phyloP scores from a whole-genome alignment of 1,140 invertebrate species.

The Gonioctena quinquepunctata region DNA sequence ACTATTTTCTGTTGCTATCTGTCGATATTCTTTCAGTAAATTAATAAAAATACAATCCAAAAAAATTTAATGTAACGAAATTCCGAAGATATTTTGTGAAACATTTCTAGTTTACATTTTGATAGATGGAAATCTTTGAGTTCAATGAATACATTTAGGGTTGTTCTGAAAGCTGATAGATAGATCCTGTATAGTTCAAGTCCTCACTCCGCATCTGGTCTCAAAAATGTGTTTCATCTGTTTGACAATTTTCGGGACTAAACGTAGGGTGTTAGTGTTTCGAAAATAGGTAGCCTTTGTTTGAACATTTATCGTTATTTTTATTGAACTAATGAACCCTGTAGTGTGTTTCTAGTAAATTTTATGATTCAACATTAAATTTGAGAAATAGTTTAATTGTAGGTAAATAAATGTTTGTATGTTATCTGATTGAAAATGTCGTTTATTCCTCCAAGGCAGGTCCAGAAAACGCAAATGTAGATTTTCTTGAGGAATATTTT shows the following conservation, averaged over 20 bases:
- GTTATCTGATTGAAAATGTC: constrained; percentile 21
- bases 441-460: constrained; percentile 24
- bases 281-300: background rate
- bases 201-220: no score
- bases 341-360: constrained; percentile 22
- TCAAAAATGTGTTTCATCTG: no score
- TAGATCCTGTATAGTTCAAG: no score
- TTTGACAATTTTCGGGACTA: no score
- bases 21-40: constrained; percentile 16
- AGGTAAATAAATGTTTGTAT: constrained; percentile 36
- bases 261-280: no score
- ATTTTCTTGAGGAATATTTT: no score
- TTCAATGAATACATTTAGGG: no score
- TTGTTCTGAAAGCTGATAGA: no score
- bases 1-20: constrained; percentile 17
- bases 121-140: no score
- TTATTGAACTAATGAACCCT: constrained; percentile 12
- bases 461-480: no score
- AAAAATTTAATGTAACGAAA: constrained; percentile 4
- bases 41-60: constrained; percentile 12
- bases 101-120: background rate
- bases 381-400: constrained; percentile 29
- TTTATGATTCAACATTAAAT: constrained; percentile 24
- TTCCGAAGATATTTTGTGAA: no score
- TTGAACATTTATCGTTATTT: background rate